phyloP scores from a whole-genome alignment of 1,140 invertebrate species.

The Drosophila neocordata region DNA sequence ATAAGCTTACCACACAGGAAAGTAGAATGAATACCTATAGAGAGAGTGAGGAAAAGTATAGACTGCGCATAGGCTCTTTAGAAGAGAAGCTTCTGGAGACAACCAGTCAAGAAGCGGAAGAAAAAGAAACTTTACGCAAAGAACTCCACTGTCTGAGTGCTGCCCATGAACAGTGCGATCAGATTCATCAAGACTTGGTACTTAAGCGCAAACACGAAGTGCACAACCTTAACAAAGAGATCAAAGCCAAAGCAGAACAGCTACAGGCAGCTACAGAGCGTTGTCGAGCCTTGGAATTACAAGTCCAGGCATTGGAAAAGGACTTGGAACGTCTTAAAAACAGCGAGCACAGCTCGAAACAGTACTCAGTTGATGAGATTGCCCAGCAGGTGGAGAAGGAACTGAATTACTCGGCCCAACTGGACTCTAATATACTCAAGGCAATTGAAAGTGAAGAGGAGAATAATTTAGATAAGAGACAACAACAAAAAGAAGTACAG shows the following conservation, averaged over 20 bases:
- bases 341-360: conserved; percentile 70
- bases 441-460: conserved; percentile 84
- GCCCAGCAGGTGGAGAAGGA: conserved; percentile 85
- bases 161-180: conserved; percentile 63
- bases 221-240: conserved; percentile 57
- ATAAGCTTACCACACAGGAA: conserved; percentile 53
- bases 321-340: conserved; percentile 68
- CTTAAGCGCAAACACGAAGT: conserved; percentile 61
- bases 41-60: conserved; percentile 62
- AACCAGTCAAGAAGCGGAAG: conserved; percentile 55
- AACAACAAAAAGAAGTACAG: conserved; percentile 81
- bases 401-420: conserved; percentile 85
- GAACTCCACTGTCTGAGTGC: conserved; percentile 58
- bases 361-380: conserved; percentile 85
- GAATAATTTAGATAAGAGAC: conserved; percentile 82
- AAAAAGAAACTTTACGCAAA: conserved; percentile 64
- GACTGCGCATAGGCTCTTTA: conserved; percentile 46
- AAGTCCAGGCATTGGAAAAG: conserved; percentile 53
- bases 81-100: conserved; percentile 57
- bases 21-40: conserved; percentile 45
- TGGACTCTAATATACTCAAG: conserved; percentile 85
- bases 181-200: conserved; percentile 39
- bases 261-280: conserved; percentile 48
- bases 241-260: conserved; percentile 62
- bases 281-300: conserved; percentile 41